Base-by-base conservation (phyloP, 1,140 invertebrate species). In the Nymphalis io region DNA sequence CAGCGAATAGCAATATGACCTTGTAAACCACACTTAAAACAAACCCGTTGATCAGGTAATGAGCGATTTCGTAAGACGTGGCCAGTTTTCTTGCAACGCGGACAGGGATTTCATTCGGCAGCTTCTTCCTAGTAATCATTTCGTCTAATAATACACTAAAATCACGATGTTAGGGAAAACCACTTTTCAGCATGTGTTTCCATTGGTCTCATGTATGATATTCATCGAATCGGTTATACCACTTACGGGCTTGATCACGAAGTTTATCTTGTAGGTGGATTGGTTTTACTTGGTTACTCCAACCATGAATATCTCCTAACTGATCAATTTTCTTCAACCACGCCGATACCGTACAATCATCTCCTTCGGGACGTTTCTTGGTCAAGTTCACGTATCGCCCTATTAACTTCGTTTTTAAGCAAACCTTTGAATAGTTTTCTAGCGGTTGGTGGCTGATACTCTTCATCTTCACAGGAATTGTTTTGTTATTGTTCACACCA, bases 101-200 rank as follows among this genome's bases (percentile, higher is more conserved):
- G 40, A 44, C 40, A 44, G 40, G 40, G 40, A 74, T 68, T 60
- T 87, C 82, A 5, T 38, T 68, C 0, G 63, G 48, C 21, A 62
- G 6, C 55, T 84, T 83, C 55, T 71, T 76, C 39, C 81, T 73
- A 1, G 61, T 40, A 39, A 82, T 60, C 71, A 87, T 69, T 48
- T 85, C 79, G 5, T 80, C 71, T 48, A 82, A 16, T 20, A 71
- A 44, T 42, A n/a, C 13, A 12, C 69, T 60, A 38, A 55, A 65
- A 20, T 71, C 71, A 3, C 62, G 66, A 39, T 72, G 70, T 23
- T 60, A 68, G 5, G 70, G 70, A 53, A 72, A 72, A 38, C 60
- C 60, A 18, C 70, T 60, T 27, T 60, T 0, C 44, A 72, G 13
- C 65, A 72, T 55, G 0, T 60, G 33, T n/a, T 72, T 72, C 65